Base-by-base conservation (phyloP, 2,888 invertebrate species). In the Ommatoiulus sabulosus region DNA sequence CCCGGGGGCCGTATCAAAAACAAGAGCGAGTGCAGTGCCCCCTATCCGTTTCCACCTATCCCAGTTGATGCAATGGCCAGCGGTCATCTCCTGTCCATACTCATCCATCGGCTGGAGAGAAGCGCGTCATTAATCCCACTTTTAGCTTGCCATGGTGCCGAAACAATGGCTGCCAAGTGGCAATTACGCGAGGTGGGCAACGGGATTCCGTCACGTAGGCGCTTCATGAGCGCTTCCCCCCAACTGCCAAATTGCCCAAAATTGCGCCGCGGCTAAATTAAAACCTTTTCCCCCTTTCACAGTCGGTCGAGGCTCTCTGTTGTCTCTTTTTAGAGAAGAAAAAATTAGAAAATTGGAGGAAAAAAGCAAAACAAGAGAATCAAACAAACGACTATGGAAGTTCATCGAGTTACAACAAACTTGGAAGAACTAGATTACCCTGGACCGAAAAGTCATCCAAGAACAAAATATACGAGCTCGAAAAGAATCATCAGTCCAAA, bases 51-150 rank as follows among this genome's bases (percentile, higher is more conserved):
- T 80, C 12, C 35, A 80, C 35, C 35, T 80, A 24, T 7, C 17
- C 4, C 20, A 20, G 63, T 63, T 63, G 63, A 63, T 63, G 35
- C 80, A 12, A 80, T 80, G 80, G 80, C 80, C 80, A 80, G 80
- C 80, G 80, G 80, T 80, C 80, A 80, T 80, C 80, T 24, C 24
- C 80, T 80, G 80, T 12, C 80, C 24, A 72, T n/a, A 8, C 72
- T 3, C 72, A 72, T 72, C 72, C 35, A 35, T 80, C 80, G 80
- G 63, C 63, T 6, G 7, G n/a, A 63, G n/a, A n/a, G 63, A 63
- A 63, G 63, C 63, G 57, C 57, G 80, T 80, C 80, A 80, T 80
- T 80, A 80, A 80, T 80, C 80, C 80, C 80, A 80, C 35, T 80
- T 80, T 80, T 10, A 35, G 80, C 12, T 12, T 80, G 35, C 80